phyloP scores from a whole-genome alignment of 1,140 invertebrate species.

The Macrobrachium rosenbergii region DNA sequence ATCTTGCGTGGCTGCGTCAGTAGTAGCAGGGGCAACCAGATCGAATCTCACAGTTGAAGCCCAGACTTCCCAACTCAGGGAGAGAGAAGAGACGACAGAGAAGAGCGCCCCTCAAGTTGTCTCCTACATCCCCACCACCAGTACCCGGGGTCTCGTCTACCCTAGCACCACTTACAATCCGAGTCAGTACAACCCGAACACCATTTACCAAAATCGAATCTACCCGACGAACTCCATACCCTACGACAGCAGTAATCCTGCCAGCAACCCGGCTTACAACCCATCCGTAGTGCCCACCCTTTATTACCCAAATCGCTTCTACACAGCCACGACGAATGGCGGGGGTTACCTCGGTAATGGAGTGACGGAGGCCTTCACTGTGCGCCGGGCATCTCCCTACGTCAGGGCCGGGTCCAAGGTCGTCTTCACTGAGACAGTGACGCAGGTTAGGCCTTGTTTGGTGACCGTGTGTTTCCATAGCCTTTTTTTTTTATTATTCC shows the following conservation, averaged over 20 bases:
- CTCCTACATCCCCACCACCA: slow-evolving; percentile 26
- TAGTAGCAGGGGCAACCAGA: not conserved
- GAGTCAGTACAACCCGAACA: not conserved
- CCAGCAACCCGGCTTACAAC: slow-evolving; percentile 26
- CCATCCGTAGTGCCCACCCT: slow-evolving; percentile 8
- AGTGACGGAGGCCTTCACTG: slow-evolving; percentile 27
- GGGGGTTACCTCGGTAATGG: slow-evolving; percentile 3
- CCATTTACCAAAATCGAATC: not conserved
- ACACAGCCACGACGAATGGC: not conserved
- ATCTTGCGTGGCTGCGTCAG: not conserved
- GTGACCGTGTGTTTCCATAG: no score
- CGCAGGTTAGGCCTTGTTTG: slow-evolving; percentile 10
- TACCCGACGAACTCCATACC: slow-evolving; percentile 11
- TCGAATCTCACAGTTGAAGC: not conserved
- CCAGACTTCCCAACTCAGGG: not conserved
- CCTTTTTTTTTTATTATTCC: no score
- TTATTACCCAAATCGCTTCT: not conserved
- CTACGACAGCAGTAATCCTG: not conserved
- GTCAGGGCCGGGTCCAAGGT: slow-evolving; percentile 29
- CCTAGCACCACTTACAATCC: not conserved
- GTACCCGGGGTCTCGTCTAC: not conserved
- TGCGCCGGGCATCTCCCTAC: slow-evolving; percentile 30
- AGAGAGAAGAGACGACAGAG: slow-evolving; percentile 42
- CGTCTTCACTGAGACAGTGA: slow-evolving; percentile 32
- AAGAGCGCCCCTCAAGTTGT: slow-evolving; percentile 23